phyloP scores from a whole-genome alignment of 2,888 invertebrate species.

The Miltochrista miniata region DNA sequence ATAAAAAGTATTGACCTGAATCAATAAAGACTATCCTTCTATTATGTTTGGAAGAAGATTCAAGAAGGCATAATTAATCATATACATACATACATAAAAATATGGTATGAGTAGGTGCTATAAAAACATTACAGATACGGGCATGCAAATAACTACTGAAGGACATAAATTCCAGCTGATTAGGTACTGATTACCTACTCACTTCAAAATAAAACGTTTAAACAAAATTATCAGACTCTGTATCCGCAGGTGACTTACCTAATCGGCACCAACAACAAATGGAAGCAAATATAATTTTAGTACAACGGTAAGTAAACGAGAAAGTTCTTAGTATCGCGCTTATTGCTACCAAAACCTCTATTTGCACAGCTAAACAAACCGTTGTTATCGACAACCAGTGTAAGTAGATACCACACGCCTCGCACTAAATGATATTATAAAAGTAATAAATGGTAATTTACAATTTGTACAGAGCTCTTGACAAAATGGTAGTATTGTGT shows the following conservation, averaged over 20 bases:
- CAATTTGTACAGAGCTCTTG: conserved; percentile 43
- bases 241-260: conserved; percentile 51
- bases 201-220: conserved; percentile 23
- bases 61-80: too few species aligned
- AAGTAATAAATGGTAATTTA: conserved; percentile 41
- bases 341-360: conserved; percentile 70
- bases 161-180: conserved; percentile 2
- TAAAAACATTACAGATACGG: too few species aligned
- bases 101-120: too few species aligned
- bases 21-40: too few species aligned
- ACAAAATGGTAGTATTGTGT: conserved; percentile 55
- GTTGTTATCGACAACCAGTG: conserved; percentile 65
- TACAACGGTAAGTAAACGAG: conserved; percentile 61
- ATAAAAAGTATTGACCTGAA: too few species aligned
- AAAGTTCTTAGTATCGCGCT: conserved; percentile 72
- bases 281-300: conserved; percentile 60
- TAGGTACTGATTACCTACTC: conserved; percentile 24
- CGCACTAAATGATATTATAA: conserved; percentile 22
- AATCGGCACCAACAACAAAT: conserved; percentile 57
- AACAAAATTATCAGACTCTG: conserved; percentile 47
- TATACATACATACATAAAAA: too few species aligned
- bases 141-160: too few species aligned
- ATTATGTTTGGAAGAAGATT: too few species aligned
- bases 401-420: conserved; percentile 30
- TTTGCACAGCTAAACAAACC: conserved; percentile 81